A percentile compares a stretch with the other conserved stretches of the same genome.
phyloP scores from a whole-genome alignment of 2,113 vertebrate genomes.

The Nothocercus nigrocapillus region DNA sequence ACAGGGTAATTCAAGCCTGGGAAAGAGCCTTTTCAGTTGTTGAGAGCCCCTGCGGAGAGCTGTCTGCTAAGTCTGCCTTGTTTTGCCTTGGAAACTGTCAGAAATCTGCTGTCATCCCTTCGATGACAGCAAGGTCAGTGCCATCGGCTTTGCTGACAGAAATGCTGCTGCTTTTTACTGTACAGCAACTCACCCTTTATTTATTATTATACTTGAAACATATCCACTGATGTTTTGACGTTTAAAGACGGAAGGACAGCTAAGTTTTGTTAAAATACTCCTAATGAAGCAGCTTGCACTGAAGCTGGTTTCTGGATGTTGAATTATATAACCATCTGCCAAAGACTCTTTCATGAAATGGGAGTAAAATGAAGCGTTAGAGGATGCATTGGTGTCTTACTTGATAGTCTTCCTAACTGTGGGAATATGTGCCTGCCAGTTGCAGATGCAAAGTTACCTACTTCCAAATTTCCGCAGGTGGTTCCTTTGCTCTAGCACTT shows the following conservation, averaged over 20 bases:
- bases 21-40: constrained; percentile 49
- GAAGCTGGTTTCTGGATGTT: not conserved
- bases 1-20: constrained; percentile 16
- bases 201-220: not conserved
- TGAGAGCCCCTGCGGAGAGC: not conserved
- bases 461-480: fast-evolving
- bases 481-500: not conserved
- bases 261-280: not conserved
- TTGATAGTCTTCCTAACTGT: not conserved
- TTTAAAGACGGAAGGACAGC: not conserved
- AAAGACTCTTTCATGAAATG: not conserved
- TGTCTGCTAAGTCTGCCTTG: constrained; percentile 17
- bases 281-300: not conserved
- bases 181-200: not conserved
- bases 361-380: not conserved
- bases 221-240: not conserved
- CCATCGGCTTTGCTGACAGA: not conserved
- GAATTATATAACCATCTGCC: not conserved
- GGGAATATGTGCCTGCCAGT: not conserved
- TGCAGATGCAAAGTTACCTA: not conserved
- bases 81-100: constrained; percentile 36
- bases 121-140: not conserved
- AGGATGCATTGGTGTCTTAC: not conserved
- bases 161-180: not conserved
- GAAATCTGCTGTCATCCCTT: not conserved